phyloP scores from a whole-genome alignment of 2,797 vertebrate species.

The Argyrosomus regius region DNA sequence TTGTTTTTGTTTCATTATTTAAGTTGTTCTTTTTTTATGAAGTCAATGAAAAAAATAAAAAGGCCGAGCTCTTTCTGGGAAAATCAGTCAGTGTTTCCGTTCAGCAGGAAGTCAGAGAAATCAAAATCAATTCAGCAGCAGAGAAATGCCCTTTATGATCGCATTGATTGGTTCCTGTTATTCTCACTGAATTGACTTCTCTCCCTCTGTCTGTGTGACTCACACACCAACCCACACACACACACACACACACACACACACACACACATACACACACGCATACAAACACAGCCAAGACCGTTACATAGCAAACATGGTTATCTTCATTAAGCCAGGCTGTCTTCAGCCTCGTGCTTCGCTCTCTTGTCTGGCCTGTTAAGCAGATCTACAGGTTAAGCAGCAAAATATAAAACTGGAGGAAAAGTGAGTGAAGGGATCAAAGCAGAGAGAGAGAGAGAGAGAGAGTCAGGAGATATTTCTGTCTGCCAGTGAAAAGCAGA shows the following conservation, averaged over 20 bases:
- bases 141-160: slow-evolving; percentile 61
- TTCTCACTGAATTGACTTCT: slow-evolving; percentile 49
- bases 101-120: slow-evolving; percentile 47
- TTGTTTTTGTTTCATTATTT: slow-evolving; percentile 14
- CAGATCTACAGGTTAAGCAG: slow-evolving; percentile 73
- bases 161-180: slow-evolving; percentile 75
- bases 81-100: slow-evolving; percentile 41
- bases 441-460: neutral
- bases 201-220: slow-evolving; percentile 17
- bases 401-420: slow-evolving; percentile 53
- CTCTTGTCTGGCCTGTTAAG: slow-evolving; percentile 68
- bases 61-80: slow-evolving; percentile 23
- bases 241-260: neutral
- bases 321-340: slow-evolving; percentile 70
- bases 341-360: slow-evolving; percentile 55
- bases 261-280: slow-evolving; percentile 10
- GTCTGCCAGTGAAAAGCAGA: neutral
- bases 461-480: neutral
- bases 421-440: slow-evolving; percentile 58
- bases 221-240: slow-evolving; percentile 32
- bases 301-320: slow-evolving; percentile 67
- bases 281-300: slow-evolving; percentile 27
- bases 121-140: slow-evolving; percentile 61
- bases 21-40: neutral
- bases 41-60: neutral